Evolutionary conservation across 2,888 invertebrate species (phyloP), one percentile per base, ranked within the genome.

Genomic region (Rhingia campestris): DNA sequence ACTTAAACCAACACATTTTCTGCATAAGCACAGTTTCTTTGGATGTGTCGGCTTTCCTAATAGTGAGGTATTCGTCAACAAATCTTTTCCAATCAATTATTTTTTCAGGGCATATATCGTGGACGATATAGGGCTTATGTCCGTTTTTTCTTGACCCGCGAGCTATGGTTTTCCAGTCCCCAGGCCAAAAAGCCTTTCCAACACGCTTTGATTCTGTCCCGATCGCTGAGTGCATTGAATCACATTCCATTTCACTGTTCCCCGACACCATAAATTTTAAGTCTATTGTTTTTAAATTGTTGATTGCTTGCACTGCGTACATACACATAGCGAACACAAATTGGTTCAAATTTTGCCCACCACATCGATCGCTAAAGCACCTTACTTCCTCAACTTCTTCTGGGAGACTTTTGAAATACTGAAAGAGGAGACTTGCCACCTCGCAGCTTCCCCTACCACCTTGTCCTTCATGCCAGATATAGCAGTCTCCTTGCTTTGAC

Each of bases 281-380:
- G 35, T 41, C 9, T 33, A 37, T 32, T 22, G 47, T 43, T 35
- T 53, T 35, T 22, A 72, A n/a, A 41, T 37, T 53, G 32, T 2
- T n/a, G 9, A 54, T 53, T 14, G 41, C 33, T 33, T 67, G 67
- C 7, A 59, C 37, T 47, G 58, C 47, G 12, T 51, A 58, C 14
- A 74, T 22, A 70, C 59, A 69, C 45, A 69, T 56, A 10, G 45
- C 32, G 35, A 51, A 41, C 6, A 70, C 45, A 41, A 70, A 59
- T n/a, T 45, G 59, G 33, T 69, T 58, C 12, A 37, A 35, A 37
- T 47, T 35, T 37, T 74, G 14, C 32, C 43, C 49, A 37, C 58
- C 49, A 37, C 66, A 59, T 32, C 51, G 39, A 12, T 33, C 66
- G 49, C 39, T 51, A 49, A 69, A 49, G 37, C 56, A 58, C 39